A percentile compares a stretch with the other conserved stretches of the same genome.
These are phyloP conservation scores for Brachionus asplanchnoidis DNA, from an alignment of 1,140 invertebrate genomes.

Conservation along the genomic window DNA sequence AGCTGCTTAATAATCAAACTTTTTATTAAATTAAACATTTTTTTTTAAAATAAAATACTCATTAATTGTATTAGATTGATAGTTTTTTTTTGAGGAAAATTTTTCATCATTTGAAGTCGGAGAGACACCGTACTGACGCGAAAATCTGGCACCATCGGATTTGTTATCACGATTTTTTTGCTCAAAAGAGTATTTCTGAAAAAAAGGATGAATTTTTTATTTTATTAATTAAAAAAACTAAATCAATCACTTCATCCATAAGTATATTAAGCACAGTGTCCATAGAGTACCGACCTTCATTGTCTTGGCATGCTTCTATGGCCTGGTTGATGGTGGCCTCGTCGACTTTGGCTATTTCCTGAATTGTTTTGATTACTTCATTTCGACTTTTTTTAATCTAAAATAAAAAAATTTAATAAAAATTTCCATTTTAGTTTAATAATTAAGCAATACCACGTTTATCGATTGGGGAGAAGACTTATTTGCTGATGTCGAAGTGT, in stretches of 20 bases:
- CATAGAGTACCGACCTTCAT: constrained; percentile 27
- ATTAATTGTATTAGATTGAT: neutral
- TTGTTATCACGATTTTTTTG: constrained; percentile 22
- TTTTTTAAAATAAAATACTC: neutral
- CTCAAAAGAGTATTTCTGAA: constrained; percentile 1
- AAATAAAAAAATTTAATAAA: neutral
- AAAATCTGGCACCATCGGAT: neutral
- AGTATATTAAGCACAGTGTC: constrained; percentile 22
- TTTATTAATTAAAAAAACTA: neutral
- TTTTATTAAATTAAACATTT: neutral
- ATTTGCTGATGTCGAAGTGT: neutral
- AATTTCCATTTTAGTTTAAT: neutral
- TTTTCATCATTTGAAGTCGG: neutral
- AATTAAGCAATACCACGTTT: neutral
- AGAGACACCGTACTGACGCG: neutral
- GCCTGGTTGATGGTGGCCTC: constrained; percentile 12
- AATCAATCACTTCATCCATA: neutral
- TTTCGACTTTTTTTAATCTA: constrained; percentile 21
- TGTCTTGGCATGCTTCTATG: constrained; percentile 39
- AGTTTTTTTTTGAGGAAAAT: neutral
- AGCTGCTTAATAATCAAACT: neutral
- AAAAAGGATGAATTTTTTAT: neutral
- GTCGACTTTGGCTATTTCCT: constrained; percentile 35
- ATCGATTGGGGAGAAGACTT: neutral
- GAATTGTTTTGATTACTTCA: constrained; percentile 33